Conservation (phyloP, 92 coral and sea anemone species). For the Heliopora coerulea region DNA sequence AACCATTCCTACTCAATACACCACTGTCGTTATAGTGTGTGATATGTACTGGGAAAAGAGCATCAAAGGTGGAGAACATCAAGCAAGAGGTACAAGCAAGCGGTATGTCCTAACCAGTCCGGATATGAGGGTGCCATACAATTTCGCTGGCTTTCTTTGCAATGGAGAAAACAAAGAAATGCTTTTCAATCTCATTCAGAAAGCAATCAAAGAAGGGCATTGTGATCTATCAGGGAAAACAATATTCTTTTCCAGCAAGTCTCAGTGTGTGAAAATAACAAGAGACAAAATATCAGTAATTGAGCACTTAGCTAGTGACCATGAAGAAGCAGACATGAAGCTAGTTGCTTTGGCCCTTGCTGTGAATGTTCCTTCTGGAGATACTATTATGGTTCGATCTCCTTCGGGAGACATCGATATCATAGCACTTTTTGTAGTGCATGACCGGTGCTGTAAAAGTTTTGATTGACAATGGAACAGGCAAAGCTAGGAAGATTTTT, state of each 20-base stretch:
- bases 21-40: slow-evolving; percentile 1
- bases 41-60: neutral
- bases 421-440: slow-evolving; percentile 10
- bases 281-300: neutral
- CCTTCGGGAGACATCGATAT: slow-evolving; percentile 43
- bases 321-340: slow-evolving; percentile 8
- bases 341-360: slow-evolving; percentile 8
- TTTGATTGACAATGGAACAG: slow-evolving; percentile 17
- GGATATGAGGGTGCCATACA: slow-evolving; percentile 19
- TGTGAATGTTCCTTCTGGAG: neutral
- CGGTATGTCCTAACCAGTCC: slow-evolving; percentile 18
- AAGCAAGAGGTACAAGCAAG: neutral
- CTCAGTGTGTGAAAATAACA: slow-evolving; percentile 1
- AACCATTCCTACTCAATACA: slow-evolving; percentile 7
- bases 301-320: neutral
- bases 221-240: neutral
- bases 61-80: neutral
- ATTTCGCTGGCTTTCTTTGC: slow-evolving; percentile 9
- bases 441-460: slow-evolving; percentile 12
- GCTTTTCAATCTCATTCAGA: slow-evolving; percentile 18
- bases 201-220: slow-evolving; percentile 1
- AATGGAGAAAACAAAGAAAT: slow-evolving; percentile 28
- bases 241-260: neutral
- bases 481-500: slow-evolving; percentile 2
- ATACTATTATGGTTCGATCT: slow-evolving; percentile 31